Evolutionary conservation across 2,113 vertebrate genomes (phyloP).

Genomic region (Piaya cayana): DNA sequence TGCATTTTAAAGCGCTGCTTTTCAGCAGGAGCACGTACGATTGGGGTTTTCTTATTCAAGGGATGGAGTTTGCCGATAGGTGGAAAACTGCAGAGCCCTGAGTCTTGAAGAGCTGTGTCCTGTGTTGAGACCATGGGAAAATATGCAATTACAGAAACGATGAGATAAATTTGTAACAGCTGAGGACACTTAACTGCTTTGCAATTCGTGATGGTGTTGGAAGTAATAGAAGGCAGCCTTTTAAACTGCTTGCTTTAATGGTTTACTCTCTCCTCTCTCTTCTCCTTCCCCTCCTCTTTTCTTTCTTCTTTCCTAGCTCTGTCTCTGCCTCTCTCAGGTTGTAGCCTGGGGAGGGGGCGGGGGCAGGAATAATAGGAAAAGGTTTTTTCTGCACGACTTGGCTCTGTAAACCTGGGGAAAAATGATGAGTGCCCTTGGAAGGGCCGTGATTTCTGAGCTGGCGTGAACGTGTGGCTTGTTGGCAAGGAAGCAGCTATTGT

Average conservation of each 20-base stretch:
- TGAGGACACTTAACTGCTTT: not conserved
- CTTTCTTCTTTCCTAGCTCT: not conserved
- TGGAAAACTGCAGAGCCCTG: not conserved
- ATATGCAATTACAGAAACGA: rapidly evolving
- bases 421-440: rapidly evolving
- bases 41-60: not conserved
- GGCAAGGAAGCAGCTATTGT: not conserved
- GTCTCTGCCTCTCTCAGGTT: not conserved
- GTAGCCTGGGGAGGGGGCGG: not conserved
- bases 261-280: not conserved
- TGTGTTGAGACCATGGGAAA: not conserved
- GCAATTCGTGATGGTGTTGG: not conserved
- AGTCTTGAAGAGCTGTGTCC: not conserved
- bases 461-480: rapidly evolving
- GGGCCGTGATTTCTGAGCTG: not conserved
- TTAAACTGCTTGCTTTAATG: not conserved
- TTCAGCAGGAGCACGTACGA: rapidly evolving
- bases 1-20: rapidly evolving
- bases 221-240: not conserved
- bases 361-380: not conserved
- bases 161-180: not conserved
- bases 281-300: not conserved
- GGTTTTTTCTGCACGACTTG: not conserved
- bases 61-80: not conserved
- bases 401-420: not conserved